phyloP scores from a whole-genome alignment of 2,888 invertebrate genomes.

The Caenorhabditis uteleia region DNA sequence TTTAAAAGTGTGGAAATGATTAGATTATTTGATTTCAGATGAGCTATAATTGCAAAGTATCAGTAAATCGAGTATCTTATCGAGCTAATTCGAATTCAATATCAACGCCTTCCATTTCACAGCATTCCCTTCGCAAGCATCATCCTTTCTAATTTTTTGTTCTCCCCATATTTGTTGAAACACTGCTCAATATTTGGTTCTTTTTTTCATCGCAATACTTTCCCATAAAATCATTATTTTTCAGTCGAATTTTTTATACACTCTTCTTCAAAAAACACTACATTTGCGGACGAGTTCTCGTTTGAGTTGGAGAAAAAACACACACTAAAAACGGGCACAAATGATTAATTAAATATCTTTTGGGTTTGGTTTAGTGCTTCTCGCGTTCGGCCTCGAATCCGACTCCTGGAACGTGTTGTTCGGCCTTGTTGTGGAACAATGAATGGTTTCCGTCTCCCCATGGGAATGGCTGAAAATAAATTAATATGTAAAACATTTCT shows the following conservation, averaged over 20 bases:
- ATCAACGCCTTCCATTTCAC: no score
- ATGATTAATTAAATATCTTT: not conserved
- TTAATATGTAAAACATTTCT: not conserved
- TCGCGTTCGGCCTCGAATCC: constrained; percentile 61
- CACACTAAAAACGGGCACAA: constrained; percentile 2
- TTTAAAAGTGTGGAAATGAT: no score
- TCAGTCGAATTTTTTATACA: not conserved
- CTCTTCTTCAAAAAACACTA: not conserved
- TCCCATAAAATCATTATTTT: not conserved
- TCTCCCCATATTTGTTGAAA: not conserved
- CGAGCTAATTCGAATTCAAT: constrained; percentile 22
- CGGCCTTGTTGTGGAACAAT: constrained; percentile 81
- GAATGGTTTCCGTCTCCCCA: constrained; percentile 90
- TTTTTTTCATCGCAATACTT: no score
- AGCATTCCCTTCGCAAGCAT: no score
- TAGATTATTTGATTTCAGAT: constrained; percentile 11
- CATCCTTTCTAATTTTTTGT: no score
- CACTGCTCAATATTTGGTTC: not conserved
- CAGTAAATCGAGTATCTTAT: constrained; percentile 29
- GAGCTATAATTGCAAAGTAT: constrained; percentile 31
- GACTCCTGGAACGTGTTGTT: constrained; percentile 66
- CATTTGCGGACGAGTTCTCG: not conserved
- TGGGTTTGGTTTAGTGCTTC: constrained; percentile 21
- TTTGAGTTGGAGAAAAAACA: not conserved
- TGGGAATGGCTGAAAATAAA: constrained; percentile 79